Percentiles rank a stretch among this genome's conserved stretches.
Conservation (phyloP, 2,113 vertebrate species). For the Cariama cristata region DNA sequence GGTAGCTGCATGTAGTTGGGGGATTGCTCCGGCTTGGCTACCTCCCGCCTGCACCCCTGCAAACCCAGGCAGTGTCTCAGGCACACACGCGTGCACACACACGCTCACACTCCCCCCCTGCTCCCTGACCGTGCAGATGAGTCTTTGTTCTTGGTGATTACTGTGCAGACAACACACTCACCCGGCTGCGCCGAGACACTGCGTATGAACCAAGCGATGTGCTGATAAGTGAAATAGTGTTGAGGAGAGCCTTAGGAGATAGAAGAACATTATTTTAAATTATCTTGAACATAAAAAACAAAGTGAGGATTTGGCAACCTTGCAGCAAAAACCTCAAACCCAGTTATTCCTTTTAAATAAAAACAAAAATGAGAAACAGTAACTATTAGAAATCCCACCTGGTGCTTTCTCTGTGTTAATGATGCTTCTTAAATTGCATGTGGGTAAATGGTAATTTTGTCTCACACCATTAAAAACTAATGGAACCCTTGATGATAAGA, state of each 20-base stretch:
- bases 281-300: conserved; percentile 70
- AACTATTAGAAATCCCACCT: conserved; percentile 88
- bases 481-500: conserved; percentile 90
- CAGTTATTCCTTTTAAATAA: conserved; percentile 85
- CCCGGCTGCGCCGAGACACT: conserved; percentile 43
- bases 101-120: not conserved
- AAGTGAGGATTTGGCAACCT: conserved; percentile 70
- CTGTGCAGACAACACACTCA: conserved; percentile 68
- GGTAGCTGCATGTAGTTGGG: not conserved
- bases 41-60: not conserved
- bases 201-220: not conserved
- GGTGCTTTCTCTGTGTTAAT: conserved; percentile 86
- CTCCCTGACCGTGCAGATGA: not conserved
- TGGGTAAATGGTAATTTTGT: conserved; percentile 88
- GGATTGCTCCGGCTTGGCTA: rapidly evolving
- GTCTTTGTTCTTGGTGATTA: conserved; percentile 77
- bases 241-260: conserved; percentile 70
- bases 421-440: conserved; percentile 88
- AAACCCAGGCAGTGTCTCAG: not conserved
- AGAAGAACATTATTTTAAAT: conserved; percentile 75
- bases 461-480: conserved; percentile 91
- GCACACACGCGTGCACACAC: not conserved
- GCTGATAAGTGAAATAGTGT: conserved; percentile 47
- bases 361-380: conserved; percentile 87
- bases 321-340: conserved; percentile 69